Evolutionary conservation across 1,140 invertebrate species (phyloP).

Genomic region (Calephelis virginiensis): DNA sequence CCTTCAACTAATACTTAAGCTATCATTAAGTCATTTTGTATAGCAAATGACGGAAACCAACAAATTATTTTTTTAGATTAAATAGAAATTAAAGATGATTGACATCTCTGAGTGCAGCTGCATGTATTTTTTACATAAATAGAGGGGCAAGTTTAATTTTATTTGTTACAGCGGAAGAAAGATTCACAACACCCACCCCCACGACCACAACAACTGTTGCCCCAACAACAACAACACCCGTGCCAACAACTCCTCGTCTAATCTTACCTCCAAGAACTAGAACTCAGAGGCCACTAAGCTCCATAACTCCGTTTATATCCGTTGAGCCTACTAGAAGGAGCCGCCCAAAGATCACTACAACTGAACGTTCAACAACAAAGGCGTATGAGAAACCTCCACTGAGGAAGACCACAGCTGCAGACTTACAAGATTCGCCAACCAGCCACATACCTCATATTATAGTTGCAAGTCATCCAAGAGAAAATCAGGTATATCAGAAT

Average conservation of each 20-base stretch:
- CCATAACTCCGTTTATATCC: conserved; percentile 43
- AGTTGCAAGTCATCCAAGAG: conserved; percentile 82
- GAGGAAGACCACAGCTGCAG: conserved; percentile 52
- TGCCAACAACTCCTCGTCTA: conserved; percentile 39
- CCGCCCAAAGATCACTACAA: conserved; percentile 48
- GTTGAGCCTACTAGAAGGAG: conserved; percentile 31
- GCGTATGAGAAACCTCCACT: conserved; percentile 51
- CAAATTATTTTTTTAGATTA: no score
- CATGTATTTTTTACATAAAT: background rate
- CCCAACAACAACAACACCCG: conserved; percentile 34
- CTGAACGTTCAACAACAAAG: conserved; percentile 58
- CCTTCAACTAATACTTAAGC: no score
- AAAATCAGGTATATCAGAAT: conserved; percentile 59
- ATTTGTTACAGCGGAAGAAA: conserved; percentile 47
- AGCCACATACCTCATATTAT: conserved; percentile 79
- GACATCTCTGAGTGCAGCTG: no score
- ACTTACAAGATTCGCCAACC: conserved; percentile 56
- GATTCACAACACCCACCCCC: conserved; percentile 34
- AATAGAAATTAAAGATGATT: no score
- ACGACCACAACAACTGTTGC: conserved; percentile 55
- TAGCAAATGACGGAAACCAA: no score
- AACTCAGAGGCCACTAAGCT: conserved; percentile 38
- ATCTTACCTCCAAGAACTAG: conserved; percentile 41
- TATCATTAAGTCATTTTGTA: no score
- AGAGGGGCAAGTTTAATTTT: background rate